phyloP scores from a whole-genome alignment of 2,888 invertebrate genomes.

The Drosophila neotestacea region DNA sequence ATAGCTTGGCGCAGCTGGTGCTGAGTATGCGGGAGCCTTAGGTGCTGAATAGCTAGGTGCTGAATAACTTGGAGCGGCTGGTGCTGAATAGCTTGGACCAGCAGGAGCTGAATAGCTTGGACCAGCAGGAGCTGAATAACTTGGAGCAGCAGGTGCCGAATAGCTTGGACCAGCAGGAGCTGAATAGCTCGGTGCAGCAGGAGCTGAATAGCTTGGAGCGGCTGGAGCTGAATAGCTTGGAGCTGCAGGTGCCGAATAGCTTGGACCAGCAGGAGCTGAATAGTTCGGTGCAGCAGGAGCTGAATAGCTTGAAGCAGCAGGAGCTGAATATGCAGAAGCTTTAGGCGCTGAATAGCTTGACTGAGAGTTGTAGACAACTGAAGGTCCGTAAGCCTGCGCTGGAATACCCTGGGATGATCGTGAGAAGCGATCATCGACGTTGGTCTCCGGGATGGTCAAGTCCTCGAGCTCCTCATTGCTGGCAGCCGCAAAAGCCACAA shows the following conservation, averaged over 20 bases:
- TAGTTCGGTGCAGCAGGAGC: constrained; percentile 14
- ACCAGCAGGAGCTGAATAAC: constrained; percentile 18
- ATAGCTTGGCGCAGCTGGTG: background rate
- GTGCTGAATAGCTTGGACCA: constrained; percentile 27
- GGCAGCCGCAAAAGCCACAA: constrained; percentile 28
- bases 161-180: constrained; percentile 21
- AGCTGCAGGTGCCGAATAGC: constrained; percentile 13
- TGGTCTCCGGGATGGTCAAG: constrained; percentile 39
- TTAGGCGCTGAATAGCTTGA: constrained; percentile 39
- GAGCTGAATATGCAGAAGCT: constrained; percentile 22
- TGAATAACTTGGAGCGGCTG: constrained; percentile 1
- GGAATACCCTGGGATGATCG: constrained; percentile 51
- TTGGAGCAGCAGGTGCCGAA: constrained; percentile 12
- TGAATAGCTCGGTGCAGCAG: constrained; percentile 15
- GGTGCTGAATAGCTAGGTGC: constrained; percentile 26
- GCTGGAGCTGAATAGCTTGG: constrained; percentile 28
- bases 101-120: constrained; percentile 46
- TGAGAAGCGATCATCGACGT: constrained; percentile 41
- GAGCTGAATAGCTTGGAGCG: constrained; percentile 22
- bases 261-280: constrained; percentile 1
- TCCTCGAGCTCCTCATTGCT: constrained; percentile 50
- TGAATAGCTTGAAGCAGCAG: constrained; percentile 17
- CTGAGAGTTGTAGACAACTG: constrained; percentile 53
- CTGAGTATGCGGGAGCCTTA: constrained; percentile 26
- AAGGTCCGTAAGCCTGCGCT: constrained; percentile 59